Evolutionary conservation across 2,113 vertebrate species (phyloP).

Genomic region (Serilophus lunatus): DNA sequence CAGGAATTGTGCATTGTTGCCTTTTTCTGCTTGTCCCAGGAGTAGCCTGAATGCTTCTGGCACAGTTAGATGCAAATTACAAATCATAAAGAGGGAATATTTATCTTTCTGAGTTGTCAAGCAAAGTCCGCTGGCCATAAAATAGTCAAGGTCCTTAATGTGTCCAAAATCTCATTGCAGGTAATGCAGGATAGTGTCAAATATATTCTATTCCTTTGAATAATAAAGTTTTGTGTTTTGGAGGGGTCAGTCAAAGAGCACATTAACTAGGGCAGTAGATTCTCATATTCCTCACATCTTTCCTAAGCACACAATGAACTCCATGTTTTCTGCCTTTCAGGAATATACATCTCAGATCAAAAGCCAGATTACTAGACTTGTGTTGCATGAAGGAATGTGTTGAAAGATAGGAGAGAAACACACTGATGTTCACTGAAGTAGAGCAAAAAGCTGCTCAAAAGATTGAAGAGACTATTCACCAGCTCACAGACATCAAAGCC

Average conservation of each 20-base stretch:
- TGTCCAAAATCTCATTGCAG: not conserved
- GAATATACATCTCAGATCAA: slow-evolving; percentile 34
- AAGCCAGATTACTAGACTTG: slow-evolving; percentile 45
- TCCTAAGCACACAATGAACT: not conserved
- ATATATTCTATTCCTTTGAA: not conserved
- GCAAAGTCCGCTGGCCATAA: not conserved
- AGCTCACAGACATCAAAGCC: not conserved
- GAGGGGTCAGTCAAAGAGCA: not conserved
- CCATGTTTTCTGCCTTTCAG: slow-evolving; percentile 6
- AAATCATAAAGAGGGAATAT: not conserved
- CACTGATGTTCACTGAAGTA: slow-evolving; percentile 34
- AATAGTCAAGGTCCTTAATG: not conserved
- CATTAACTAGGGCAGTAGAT: not conserved
- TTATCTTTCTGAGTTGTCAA: not conserved
- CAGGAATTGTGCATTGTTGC: not conserved
- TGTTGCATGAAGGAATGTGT: slow-evolving; percentile 47
- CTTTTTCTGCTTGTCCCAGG: not conserved
- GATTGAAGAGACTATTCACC: not conserved
- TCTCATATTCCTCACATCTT: not conserved
- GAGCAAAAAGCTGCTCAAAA: slow-evolving; percentile 16
- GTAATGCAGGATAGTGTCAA: not conserved
- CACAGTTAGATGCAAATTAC: not conserved
- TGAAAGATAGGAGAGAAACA: slow-evolving; percentile 43
- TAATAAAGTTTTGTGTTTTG: not conserved
- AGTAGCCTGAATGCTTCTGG: not conserved